A percentile compares a stretch with the other conserved stretches of the same genome.
phyloP scores from a whole-genome alignment of 2,888 invertebrate species.

The Tolmerus cingulatus region DNA sequence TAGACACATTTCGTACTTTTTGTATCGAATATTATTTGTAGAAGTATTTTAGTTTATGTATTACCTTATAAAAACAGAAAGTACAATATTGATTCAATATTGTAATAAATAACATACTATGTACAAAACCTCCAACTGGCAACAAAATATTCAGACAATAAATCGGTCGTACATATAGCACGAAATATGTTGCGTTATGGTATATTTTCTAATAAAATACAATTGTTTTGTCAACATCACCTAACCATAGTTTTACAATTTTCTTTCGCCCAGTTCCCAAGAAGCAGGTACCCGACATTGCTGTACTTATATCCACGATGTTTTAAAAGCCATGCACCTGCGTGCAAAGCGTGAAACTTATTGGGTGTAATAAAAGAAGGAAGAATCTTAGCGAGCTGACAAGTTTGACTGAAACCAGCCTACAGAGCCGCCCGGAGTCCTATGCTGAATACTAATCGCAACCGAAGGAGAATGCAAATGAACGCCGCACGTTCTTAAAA shows the following conservation, averaged over 20 bases:
- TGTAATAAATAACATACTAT: no score
- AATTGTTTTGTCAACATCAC: not conserved
- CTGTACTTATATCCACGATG: not conserved
- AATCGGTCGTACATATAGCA: not conserved
- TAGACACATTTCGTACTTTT: no score
- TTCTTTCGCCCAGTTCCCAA: not conserved
- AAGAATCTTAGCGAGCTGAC: not conserved
- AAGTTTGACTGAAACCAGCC: slow-evolving; percentile 1
- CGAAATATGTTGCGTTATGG: not conserved
- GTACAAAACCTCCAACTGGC: not conserved
- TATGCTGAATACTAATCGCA: not conserved
- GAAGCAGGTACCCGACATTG: not conserved
- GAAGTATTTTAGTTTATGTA: no score
- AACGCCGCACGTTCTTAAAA: not conserved
- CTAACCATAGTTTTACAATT: not conserved
- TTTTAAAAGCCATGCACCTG: not conserved
- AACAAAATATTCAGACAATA: not conserved
- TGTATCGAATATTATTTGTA: no score
- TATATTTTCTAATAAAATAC: not conserved
- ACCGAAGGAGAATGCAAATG: not conserved
- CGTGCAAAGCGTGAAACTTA: not conserved
- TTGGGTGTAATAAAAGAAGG: not conserved
- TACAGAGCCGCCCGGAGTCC: not conserved
- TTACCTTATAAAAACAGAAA: no score
- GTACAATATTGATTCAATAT: no score